phyloP scores from a whole-genome alignment of 2,888 invertebrate genomes.

The Mongoloraphidia duomilia region DNA sequence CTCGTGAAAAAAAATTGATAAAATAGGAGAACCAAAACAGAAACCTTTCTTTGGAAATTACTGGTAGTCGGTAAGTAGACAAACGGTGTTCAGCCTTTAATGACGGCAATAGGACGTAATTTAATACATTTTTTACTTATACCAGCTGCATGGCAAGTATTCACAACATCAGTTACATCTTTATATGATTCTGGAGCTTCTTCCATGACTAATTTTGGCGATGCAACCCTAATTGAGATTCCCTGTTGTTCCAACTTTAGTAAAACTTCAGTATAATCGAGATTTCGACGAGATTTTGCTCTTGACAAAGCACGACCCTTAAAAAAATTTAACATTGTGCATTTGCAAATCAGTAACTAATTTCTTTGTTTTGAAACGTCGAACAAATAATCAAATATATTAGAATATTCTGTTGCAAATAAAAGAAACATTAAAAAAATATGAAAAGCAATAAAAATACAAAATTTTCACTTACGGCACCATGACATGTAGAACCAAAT shows the following conservation, averaged over 20 bases:
- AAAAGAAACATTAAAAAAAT: slow-evolving; percentile 1
- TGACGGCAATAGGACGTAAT: slow-evolving; percentile 93
- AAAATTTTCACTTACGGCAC: slow-evolving; percentile 61
- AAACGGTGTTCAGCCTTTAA: slow-evolving; percentile 64
- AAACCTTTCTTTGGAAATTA: no score
- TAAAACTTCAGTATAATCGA: slow-evolving; percentile 87
- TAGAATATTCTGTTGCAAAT: background rate
- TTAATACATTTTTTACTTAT: slow-evolving; percentile 96
- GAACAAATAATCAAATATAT: background rate
- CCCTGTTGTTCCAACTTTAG: slow-evolving; percentile 68
- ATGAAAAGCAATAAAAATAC: slow-evolving; percentile 3
- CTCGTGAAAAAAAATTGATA: no score
- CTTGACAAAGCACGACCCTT: slow-evolving; percentile 93
- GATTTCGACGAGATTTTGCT: slow-evolving; percentile 90
- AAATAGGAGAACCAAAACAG: no score
- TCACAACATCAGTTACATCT: slow-evolving; percentile 97
- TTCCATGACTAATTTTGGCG: slow-evolving; percentile 98
- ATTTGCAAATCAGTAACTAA: background rate
- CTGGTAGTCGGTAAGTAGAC: no score
- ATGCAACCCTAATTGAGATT: slow-evolving; percentile 92
- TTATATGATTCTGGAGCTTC: slow-evolving; percentile 99
- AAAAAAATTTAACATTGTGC: slow-evolving; percentile 15
- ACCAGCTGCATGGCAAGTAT: slow-evolving; percentile 95
- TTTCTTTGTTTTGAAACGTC: slow-evolving; percentile 1
- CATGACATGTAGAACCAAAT: slow-evolving; percentile 99